Evolutionary conservation across 2,797 vertebrate species (phyloP).

Genomic region (Diceros bicornis): DNA sequence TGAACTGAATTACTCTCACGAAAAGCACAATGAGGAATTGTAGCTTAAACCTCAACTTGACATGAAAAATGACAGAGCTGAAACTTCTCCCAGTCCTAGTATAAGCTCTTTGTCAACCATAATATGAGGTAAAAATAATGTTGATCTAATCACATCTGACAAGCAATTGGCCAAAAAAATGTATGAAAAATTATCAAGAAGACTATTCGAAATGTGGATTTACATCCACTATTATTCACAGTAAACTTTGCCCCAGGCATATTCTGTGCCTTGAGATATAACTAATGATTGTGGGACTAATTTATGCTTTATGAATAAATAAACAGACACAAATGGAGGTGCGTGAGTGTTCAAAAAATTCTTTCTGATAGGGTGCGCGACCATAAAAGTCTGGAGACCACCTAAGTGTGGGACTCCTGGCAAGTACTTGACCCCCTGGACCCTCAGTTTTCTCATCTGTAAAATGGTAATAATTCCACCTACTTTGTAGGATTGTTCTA

Average conservation of each 20-base stretch:
- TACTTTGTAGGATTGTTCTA: background rate
- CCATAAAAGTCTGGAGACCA: background rate
- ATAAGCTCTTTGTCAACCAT: constrained; percentile 76
- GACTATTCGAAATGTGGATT: constrained; percentile 73
- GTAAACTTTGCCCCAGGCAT: constrained; percentile 54
- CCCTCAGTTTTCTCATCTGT: constrained; percentile 13
- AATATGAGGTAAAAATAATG: constrained; percentile 81
- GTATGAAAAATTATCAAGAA: constrained; percentile 74
- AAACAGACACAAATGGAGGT: background rate
- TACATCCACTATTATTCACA: constrained; percentile 62
- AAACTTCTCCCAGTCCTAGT: constrained; percentile 10
- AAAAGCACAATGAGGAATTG: constrained; percentile 75
- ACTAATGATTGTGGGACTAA: background rate
- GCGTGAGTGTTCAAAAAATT: background rate
- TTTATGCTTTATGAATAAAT: constrained; percentile 58
- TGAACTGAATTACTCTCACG: constrained; percentile 51
- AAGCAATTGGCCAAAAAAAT: constrained; percentile 71
- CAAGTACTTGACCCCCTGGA: background rate
- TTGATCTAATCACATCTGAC: constrained; percentile 82
- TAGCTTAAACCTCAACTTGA: constrained; percentile 50
- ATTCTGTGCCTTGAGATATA: constrained; percentile 57
- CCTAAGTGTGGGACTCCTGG: background rate
- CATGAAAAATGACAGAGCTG: constrained; percentile 75
- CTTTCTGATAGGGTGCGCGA: background rate
- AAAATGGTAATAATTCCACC: background rate